Conservation (phyloP, 2,797 vertebrate species). For the Triplophysa bombifrons region DNA sequence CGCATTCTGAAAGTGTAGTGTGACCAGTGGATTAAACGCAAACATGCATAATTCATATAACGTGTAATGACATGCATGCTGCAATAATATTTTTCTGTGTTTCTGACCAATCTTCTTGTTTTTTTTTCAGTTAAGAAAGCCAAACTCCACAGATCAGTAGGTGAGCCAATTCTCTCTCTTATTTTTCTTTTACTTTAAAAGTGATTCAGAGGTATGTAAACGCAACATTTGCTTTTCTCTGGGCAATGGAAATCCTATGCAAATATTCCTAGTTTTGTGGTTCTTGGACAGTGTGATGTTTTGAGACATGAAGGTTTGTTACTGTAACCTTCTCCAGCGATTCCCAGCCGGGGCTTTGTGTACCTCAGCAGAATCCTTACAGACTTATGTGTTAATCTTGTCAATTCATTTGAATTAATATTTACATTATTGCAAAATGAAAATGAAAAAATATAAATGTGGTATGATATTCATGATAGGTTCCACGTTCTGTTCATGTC, state of each 20-base stretch:
- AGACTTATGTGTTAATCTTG: too few species aligned
- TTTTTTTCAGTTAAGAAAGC: slow-evolving; percentile 78
- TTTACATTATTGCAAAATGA: too few species aligned
- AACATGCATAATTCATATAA: too few species aligned
- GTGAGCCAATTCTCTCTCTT: slow-evolving; percentile 63
- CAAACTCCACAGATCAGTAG: slow-evolving; percentile 74
- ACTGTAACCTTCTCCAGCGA: not conserved
- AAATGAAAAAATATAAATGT: too few species aligned
- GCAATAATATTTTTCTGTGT: not conserved
- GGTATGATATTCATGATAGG: too few species aligned
- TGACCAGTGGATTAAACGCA: too few species aligned
- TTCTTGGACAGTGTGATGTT: not conserved
- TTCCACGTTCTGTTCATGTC: not conserved
- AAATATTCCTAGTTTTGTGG: not conserved
- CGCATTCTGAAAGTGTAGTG: too few species aligned
- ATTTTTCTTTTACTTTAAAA: slow-evolving; percentile 7
- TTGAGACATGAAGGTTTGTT: not conserved
- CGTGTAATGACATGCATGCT: not conserved
- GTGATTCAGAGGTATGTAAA: slow-evolving; percentile 23
- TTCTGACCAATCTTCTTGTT: not conserved
- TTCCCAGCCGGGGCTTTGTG: not conserved
- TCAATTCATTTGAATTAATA: too few species aligned
- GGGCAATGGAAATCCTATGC: slow-evolving; percentile 19
- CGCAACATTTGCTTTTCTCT: slow-evolving; percentile 3
- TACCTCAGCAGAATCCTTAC: not conserved